These are phyloP conservation scores for Mustela nigripes DNA, from an alignment of 2,113 vertebrate species.

Conservation along the genomic window DNA sequence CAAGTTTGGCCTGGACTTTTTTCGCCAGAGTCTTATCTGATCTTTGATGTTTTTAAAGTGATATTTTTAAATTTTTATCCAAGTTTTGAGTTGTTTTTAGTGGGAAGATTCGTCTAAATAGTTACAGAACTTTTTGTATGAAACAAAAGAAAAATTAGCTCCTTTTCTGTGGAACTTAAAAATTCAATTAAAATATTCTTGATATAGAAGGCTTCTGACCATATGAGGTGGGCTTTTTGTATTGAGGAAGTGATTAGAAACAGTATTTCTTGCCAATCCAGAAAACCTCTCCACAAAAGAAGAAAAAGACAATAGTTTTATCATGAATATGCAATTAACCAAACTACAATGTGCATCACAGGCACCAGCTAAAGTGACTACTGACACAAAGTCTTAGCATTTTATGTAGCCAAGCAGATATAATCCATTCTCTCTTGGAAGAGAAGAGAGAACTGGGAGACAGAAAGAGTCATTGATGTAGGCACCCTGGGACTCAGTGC, in stretches of 20 bases:
- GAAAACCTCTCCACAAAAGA: not conserved
- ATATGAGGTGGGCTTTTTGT: not conserved
- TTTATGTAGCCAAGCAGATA: not conserved
- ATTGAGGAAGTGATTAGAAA: not conserved
- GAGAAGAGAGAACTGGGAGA: no score
- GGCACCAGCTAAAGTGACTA: not conserved
- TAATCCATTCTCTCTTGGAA: not conserved
- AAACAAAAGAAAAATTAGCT: not conserved
- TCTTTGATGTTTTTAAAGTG: not conserved
- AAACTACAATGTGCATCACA: not conserved
- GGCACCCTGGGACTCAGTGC: not conserved
- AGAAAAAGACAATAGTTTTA: not conserved
- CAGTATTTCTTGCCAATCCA: not conserved
- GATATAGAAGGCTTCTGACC: not conserved
- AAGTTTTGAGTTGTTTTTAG: not conserved
- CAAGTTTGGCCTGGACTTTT: not conserved
- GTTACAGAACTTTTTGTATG: not conserved
- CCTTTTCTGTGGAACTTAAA: not conserved
- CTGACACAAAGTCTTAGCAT: not conserved
- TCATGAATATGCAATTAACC: not conserved
- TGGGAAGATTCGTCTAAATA: conserved; percentile 6
- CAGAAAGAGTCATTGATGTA: not conserved
- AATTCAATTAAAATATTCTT: not conserved
- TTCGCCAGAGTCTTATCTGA: not conserved
- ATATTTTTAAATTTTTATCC: not conserved